These are phyloP conservation scores for Aplysina aerophoba DNA, from an alignment of 37 sponge, comb jelly and placozoan species.

Conservation along the genomic window DNA sequence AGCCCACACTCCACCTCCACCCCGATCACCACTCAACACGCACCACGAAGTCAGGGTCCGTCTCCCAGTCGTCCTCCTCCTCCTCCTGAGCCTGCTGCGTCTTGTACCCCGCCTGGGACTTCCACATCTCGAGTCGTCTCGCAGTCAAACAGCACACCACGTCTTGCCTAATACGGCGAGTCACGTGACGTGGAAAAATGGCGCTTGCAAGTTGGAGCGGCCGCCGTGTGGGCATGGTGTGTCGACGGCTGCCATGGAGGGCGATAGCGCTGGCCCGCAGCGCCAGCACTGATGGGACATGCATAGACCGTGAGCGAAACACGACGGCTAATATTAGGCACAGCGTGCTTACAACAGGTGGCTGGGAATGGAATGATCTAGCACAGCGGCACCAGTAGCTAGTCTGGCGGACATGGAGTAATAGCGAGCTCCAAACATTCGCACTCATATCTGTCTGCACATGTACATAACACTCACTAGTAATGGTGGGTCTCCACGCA, in stretches of 20 bases:
- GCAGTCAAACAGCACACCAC: neutral
- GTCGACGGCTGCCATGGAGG: too few relatives aligned
- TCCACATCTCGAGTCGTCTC: neutral
- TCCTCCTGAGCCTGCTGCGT: constrained; percentile 6
- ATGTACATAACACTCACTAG: too few relatives aligned
- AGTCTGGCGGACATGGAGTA: too few relatives aligned
- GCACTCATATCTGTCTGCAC: too few relatives aligned
- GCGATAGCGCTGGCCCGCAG: neutral
- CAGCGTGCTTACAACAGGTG: too few relatives aligned
- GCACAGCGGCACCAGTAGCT: too few relatives aligned
- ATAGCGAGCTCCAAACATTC: too few relatives aligned
- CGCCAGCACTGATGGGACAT: constrained; percentile 15
- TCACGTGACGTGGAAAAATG: constrained; percentile 15
- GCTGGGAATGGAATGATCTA: too few relatives aligned
- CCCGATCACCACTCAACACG: neutral
- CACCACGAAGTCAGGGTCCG: constrained; percentile 97
- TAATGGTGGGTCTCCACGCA: neutral
- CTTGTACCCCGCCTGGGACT: neutral
- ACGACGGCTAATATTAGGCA: neutral
- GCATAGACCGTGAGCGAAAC: neutral
- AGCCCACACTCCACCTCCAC: too few relatives aligned
- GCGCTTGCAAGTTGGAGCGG: neutral
- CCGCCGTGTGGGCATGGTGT: too few relatives aligned
- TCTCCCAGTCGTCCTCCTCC: constrained; percentile 98
- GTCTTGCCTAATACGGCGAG: neutral